Conservation (phyloP, 2,113 vertebrate genomes). For the Coturnix japonica region DNA sequence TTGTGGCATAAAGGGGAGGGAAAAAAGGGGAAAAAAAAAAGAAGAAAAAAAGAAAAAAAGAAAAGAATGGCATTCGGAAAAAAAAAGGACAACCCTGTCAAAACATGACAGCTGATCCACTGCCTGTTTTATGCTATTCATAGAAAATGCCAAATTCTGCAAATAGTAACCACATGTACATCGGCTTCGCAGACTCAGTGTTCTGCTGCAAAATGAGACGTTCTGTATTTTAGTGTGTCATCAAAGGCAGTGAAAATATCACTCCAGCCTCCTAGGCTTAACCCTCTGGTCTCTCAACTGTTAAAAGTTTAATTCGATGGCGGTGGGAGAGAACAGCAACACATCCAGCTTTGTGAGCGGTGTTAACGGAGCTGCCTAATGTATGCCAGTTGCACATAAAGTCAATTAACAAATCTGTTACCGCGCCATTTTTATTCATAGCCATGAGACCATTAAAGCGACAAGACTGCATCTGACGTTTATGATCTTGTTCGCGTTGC, state of each 20-base stretch:
- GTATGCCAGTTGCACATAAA: constrained; percentile 54
- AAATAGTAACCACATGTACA: constrained; percentile 82
- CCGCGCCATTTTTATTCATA: constrained; percentile 72
- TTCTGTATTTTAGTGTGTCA: constrained; percentile 78
- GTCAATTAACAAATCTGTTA: constrained; percentile 72
- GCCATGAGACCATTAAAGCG: constrained; percentile 64
- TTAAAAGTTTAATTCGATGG: constrained; percentile 62
- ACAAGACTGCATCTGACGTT: constrained; percentile 69
- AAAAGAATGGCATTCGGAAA: constrained; percentile 72
- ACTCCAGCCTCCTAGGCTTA: constrained; percentile 73
- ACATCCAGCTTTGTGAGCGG: constrained; percentile 29
- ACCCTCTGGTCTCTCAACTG: constrained; percentile 66
- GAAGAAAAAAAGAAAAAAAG: neutral
- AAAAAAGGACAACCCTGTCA: constrained; percentile 83
- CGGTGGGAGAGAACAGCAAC: constrained; percentile 34
- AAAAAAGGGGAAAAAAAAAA: neutral
- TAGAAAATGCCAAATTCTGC: constrained; percentile 84
- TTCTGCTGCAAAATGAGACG: constrained; percentile 75
- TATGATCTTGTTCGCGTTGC: constrained; percentile 65
- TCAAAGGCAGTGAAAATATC: constrained; percentile 78
- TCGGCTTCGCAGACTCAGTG: constrained; percentile 70
- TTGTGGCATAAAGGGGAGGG: constrained; percentile 27
- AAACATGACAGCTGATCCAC: constrained; percentile 78
- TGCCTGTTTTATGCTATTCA: constrained; percentile 80
- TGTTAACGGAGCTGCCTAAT: constrained; percentile 40